These are phyloP conservation scores for Paracanthobrama guichenoti DNA, from an alignment of 2,113 vertebrate genomes.

Conservation along the genomic window DNA sequence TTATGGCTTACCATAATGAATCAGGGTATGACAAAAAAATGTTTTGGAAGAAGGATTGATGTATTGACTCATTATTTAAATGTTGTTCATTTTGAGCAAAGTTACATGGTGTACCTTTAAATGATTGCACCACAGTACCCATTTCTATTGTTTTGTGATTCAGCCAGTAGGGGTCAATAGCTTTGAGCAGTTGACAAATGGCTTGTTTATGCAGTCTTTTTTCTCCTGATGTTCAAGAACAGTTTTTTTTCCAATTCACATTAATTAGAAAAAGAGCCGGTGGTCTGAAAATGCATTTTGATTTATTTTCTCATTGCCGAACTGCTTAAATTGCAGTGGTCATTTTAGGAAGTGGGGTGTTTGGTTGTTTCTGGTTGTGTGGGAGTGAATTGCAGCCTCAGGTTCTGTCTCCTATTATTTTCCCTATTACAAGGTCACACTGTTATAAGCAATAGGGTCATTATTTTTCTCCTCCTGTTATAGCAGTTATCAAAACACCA, in stretches of 20 bases:
- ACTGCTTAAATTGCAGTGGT: constrained; percentile 23
- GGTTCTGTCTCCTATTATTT: constrained; percentile 46
- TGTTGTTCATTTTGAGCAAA: no score
- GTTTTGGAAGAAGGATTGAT: no score
- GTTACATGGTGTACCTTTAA: no score
- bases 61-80: no score
- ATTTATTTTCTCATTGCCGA: constrained; percentile 39
- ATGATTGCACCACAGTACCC: background rate
- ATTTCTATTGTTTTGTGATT: constrained; percentile 15
- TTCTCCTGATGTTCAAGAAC: constrained; percentile 7
- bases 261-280: constrained; percentile 45
- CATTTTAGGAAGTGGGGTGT: constrained; percentile 10
- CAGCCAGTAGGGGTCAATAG: background rate
- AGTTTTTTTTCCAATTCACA: constrained; percentile 26
- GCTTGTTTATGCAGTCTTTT: constrained; percentile 26
- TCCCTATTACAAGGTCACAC: constrained; percentile 34
- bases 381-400: constrained; percentile 43
- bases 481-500: background rate
- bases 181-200: constrained; percentile 39
- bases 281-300: constrained; percentile 35
- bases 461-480: background rate
- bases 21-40: no score
- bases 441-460: constrained; percentile 9
- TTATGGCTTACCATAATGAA: no score
- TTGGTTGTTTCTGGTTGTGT: constrained; percentile 13